A percentile compares a stretch with the other conserved stretches of the same genome.
Evolutionary conservation across 2,888 invertebrate species (phyloP).

Genomic region (Prostheceraeus crozeri): DNA sequence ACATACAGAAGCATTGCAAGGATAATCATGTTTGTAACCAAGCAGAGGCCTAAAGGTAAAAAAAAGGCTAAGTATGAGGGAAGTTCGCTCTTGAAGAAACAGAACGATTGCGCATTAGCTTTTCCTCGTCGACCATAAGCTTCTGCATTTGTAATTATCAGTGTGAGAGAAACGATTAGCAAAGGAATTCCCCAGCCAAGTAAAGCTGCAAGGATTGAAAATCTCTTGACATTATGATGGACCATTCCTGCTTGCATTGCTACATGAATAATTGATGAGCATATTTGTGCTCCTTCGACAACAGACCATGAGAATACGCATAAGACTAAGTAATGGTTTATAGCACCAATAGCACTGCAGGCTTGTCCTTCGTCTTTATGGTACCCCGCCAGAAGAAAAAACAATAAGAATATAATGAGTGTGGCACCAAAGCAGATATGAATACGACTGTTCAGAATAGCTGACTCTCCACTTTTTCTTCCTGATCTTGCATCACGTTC

Average conservation of each 20-base stretch:
- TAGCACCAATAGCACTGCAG: neutral
- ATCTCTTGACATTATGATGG: neutral
- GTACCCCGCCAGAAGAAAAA: neutral
- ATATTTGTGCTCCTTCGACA: neutral
- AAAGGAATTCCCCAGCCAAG: constrained; percentile 7
- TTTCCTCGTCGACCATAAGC: neutral
- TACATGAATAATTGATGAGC: neutral
- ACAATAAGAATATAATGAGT: neutral
- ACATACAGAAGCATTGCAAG: neutral
- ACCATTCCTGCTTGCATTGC: neutral
- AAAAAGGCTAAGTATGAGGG: constrained; percentile 13
- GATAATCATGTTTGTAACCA: neutral
- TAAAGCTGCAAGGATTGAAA: neutral
- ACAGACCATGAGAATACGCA: constrained; percentile 12
- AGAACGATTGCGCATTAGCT: neutral
- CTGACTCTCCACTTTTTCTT: no score
- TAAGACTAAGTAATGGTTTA: constrained; percentile 1
- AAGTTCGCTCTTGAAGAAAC: neutral
- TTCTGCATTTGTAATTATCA: neutral
- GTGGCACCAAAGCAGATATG: constrained; percentile 5
- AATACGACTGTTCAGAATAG: neutral
- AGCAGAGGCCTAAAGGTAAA: neutral
- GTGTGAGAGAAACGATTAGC: neutral
- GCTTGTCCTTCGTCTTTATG: neutral
- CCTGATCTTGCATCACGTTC: constrained; percentile 12